Evolutionary conservation across 2,113 vertebrate species (phyloP).

Genomic region (Uropsilus gracilis): DNA sequence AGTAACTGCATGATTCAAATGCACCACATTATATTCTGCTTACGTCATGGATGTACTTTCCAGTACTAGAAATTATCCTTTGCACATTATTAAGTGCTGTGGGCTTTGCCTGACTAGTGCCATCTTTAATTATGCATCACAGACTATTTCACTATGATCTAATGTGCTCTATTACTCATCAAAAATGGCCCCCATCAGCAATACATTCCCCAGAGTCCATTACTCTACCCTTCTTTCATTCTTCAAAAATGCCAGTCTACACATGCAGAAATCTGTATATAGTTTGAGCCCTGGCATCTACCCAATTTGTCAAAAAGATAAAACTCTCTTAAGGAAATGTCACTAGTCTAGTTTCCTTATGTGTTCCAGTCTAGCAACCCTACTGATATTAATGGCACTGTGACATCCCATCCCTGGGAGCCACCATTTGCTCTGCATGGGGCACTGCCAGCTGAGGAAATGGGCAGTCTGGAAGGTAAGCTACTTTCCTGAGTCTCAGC

Average conservation of each 20-base stretch:
- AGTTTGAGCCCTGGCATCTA: background rate
- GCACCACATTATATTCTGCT: background rate
- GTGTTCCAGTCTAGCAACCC: background rate
- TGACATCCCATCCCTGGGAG: background rate
- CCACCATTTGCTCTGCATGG: too few relatives aligned
- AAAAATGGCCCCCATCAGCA: constrained; percentile 68
- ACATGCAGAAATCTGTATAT: background rate
- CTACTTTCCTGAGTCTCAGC: background rate
- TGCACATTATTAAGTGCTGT: constrained; percentile 56
- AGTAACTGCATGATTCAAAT: background rate
- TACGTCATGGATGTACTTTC: background rate
- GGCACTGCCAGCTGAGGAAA: background rate
- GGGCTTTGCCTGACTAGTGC: constrained; percentile 70
- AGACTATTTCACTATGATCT: constrained; percentile 66
- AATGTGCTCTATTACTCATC: constrained; percentile 70
- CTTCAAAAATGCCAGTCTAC: background rate
- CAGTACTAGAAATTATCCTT: constrained; percentile 48
- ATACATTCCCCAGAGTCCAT: constrained; percentile 60
- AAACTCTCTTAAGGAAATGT: background rate
- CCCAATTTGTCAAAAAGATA: background rate
- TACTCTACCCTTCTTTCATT: constrained; percentile 38
- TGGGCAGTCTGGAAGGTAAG: too few relatives aligned
- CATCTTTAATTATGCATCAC: constrained; percentile 75
- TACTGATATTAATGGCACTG: background rate
- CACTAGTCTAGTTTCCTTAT: background rate